phyloP scores from a whole-genome alignment of 2,113 vertebrate species.

The Toxostoma redivivum region DNA sequence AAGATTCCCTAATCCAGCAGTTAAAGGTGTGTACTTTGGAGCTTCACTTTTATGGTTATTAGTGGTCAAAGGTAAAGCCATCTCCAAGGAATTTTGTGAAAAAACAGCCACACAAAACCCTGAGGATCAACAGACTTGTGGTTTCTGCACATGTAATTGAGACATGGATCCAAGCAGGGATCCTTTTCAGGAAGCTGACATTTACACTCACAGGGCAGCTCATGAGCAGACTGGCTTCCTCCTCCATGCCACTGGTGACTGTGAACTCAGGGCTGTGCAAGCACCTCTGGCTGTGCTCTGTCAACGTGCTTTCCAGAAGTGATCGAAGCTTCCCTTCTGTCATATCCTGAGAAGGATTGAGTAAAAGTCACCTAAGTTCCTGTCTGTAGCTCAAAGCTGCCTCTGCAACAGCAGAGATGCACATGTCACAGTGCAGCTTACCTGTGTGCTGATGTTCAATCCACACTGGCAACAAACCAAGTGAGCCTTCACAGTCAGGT shows the following conservation, averaged over 20 bases:
- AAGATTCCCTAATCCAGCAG: background rate
- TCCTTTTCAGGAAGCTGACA: background rate
- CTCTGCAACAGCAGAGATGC: background rate
- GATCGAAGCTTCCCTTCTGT: slow-evolving; percentile 64
- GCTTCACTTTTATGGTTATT: background rate
- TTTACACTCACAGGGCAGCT: slow-evolving; percentile 65
- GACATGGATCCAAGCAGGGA: background rate
- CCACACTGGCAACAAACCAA: slow-evolving; percentile 74
- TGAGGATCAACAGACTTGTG: accelerated
- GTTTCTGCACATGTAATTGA: background rate
- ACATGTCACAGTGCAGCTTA: background rate
- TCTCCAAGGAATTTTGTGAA: background rate
- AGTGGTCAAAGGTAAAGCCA: background rate
- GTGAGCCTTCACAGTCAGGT: slow-evolving; percentile 59
- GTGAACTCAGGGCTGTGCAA: slow-evolving; percentile 64
- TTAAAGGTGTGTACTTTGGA: background rate
- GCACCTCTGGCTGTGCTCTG: slow-evolving; percentile 67
- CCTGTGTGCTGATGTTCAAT: slow-evolving; percentile 62
- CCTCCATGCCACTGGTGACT: slow-evolving; percentile 57
- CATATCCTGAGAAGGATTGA: slow-evolving; percentile 31
- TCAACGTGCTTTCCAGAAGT: slow-evolving; percentile 59
- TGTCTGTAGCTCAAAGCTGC: background rate
- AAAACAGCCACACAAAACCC: background rate
- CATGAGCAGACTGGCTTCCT: slow-evolving; percentile 72
- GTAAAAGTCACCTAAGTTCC: background rate